Evolutionary conservation across 2,113 vertebrate species (phyloP).

Genomic region (Phyllostomus hastatus): DNA sequence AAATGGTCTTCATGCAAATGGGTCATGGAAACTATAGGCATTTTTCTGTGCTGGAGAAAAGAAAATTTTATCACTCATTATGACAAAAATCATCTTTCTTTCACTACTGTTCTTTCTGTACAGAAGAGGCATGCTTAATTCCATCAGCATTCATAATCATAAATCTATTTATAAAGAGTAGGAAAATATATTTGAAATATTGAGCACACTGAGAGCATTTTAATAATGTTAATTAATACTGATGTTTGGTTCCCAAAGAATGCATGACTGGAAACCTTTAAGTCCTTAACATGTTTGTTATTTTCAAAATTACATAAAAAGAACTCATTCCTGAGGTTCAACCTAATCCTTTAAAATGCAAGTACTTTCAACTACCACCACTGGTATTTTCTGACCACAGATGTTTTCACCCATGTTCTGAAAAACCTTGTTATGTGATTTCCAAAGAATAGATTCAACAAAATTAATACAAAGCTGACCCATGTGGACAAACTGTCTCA

Average conservation of each 20-base stretch:
- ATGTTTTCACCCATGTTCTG: neutral
- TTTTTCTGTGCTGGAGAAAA: neutral
- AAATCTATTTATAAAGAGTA: neutral
- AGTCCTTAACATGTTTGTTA: slow-evolving; percentile 4
- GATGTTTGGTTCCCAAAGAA: neutral
- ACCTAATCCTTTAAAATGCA: slow-evolving; percentile 5
- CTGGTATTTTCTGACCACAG: slow-evolving; percentile 37
- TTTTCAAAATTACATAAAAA: slow-evolving; percentile 37
- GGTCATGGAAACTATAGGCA: neutral
- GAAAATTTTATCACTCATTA: slow-evolving; percentile 19
- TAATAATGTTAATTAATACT: neutral
- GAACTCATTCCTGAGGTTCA: neutral
- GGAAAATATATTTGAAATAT: slow-evolving; percentile 8
- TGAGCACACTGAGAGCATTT: neutral
- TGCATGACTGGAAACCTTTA: neutral
- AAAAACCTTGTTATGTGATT: neutral
- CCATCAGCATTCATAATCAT: neutral
- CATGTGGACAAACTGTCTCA: neutral
- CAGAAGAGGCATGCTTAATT: neutral
- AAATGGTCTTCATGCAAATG: slow-evolving; percentile 11
- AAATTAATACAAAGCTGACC: slow-evolving; percentile 4
- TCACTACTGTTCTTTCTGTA: neutral
- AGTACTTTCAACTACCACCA: neutral
- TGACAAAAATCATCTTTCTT: slow-evolving; percentile 25
- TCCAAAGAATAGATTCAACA: neutral